These are phyloP conservation scores for Falcaria lacertinaria DNA, from an alignment of 2,888 invertebrate genomes.

Conservation along the genomic window DNA sequence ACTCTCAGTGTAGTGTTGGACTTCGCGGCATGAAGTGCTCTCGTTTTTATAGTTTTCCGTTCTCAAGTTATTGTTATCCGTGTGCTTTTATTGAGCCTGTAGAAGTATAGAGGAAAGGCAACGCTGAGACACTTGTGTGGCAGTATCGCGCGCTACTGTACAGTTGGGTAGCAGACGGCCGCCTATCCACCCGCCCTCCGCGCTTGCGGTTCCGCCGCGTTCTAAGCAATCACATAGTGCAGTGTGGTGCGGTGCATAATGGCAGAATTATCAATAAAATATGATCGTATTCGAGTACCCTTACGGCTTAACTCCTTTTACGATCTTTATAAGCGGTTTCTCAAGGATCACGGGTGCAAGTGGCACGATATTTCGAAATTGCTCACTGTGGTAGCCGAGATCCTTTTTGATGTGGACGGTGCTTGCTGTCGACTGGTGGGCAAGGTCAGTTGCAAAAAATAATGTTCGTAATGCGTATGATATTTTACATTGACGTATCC, in stretches of 20 bases:
- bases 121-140: constrained; percentile 19
- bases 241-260: constrained; percentile 44
- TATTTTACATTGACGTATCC: no score
- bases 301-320: constrained; percentile 62
- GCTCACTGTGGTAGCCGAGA: constrained; percentile 62
- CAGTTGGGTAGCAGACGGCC: constrained; percentile 65
- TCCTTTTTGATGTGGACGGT: constrained; percentile 70
- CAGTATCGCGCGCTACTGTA: constrained; percentile 34
- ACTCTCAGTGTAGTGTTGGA: constrained; percentile 49
- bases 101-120: constrained; percentile 26
- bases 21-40: constrained; percentile 17
- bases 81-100: constrained; percentile 22
- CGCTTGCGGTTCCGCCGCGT: constrained; percentile 22
- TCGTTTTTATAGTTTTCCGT: constrained; percentile 8
- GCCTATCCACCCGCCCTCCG: constrained; percentile 55
- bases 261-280: constrained; percentile 59
- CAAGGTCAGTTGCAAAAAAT: constrained; percentile 58
- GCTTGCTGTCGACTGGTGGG: constrained; percentile 59
- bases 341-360: constrained; percentile 72
- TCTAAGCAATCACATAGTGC: constrained; percentile 28
- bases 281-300: constrained; percentile 46
- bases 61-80: constrained; percentile 7
- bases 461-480: no score
- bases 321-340: constrained; percentile 68
- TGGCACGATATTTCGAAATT: constrained; percentile 74